Base-by-base conservation (phyloP, 2,113 vertebrate species). In the Blennius ocellaris region DNA sequence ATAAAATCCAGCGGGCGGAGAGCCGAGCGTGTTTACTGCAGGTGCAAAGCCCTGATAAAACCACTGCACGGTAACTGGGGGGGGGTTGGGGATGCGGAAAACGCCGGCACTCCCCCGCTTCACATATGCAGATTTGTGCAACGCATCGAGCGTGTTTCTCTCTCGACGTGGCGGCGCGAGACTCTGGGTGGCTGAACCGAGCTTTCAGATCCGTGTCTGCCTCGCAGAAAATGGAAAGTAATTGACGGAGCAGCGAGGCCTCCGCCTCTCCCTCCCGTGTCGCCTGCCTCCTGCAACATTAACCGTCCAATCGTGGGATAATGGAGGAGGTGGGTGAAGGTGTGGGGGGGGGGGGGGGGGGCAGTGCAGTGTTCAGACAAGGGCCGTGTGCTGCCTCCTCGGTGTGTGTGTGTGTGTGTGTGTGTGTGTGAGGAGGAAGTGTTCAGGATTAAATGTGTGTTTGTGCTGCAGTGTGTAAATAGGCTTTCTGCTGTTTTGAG, bases 261-360 rank as follows among this genome's bases (percentile, higher is more conserved):
- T 66, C 52, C 60, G 62, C 85, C 72, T 78, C 21, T 64, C 62
- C 83, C n/a, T n/a, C n/a, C 49, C 60, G 53, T 80, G 65, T 77
- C 65, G 74, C 55, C 69, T 44, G 63, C 69, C 78, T 76, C 63
- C 64, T 59, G 79, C 88, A 85, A 90, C 82, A 89, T 84, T 81
- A 88, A 90, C 80, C 16, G 77, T 88, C 79, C 84, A 78, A 81
- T 80, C 6, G 62, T 76, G 69, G 80, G 83, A 90, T 88, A 90
- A 89, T 90, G 71, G 85, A 89, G 80, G n/a, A n/a, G n/a, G n/a
- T n/a, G n/a, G n/a, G n/a, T n/a, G n/a, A n/a, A n/a, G n/a, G n/a
- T n/a, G n/a, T n/a, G n/a, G n/a, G n/a, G n/a, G n/a, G n/a, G n/a
- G n/a, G n/a, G n/a, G n/a, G 57, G 76, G 69, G 78, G 85, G 52